Evolutionary conservation across 2,888 invertebrate genomes (phyloP), one percentile per base, ranked within the genome.

Genomic region (Dasypolia templi): DNA sequence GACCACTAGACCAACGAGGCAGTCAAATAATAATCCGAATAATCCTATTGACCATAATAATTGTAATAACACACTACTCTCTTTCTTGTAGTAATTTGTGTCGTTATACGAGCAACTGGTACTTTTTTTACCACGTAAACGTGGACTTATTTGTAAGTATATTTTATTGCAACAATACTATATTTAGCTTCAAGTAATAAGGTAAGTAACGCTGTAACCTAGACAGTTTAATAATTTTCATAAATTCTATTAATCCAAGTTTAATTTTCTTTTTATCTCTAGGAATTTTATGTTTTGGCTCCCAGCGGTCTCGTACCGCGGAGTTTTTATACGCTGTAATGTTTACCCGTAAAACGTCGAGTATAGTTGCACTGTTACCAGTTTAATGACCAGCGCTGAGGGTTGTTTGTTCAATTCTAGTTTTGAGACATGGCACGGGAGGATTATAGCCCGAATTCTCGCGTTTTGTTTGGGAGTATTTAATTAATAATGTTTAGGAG

Each of bases 401-500:
- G 79, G 81, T 82, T 82, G 75, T 80, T 80, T 82, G 83, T 81
- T 70, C 56, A 79, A 83, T 83, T 75, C 32, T 67, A 70, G 74
- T 83, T 69, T 67, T 66, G 67, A 77, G 69, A 66, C 35, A 66
- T 68, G 63, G 80, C 49, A 61, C 68, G 62, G 72, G 67, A 63
- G 84, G 81, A 73, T 84, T 84, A 81, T 77, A 51, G 49, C 67
- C 63, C 32, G 26, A 77, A 84, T 84, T 73, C 77, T 63, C 73
- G 81, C 73, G 72, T 82, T 82, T 72, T 77, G 84, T 84, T 81
- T 84, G 32, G 46, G 68, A 67, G 77, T 84, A 82, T 82, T 82
- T 84, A 82, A 82, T 82, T 82, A 82, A 81, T 81, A 81, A 82
- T 81, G 82, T 82, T 82, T 77, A 67, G 56, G 42, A 63, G 77